Conservation (phyloP, 1,140 invertebrate species). For the Lordiphosa mommai region DNA sequence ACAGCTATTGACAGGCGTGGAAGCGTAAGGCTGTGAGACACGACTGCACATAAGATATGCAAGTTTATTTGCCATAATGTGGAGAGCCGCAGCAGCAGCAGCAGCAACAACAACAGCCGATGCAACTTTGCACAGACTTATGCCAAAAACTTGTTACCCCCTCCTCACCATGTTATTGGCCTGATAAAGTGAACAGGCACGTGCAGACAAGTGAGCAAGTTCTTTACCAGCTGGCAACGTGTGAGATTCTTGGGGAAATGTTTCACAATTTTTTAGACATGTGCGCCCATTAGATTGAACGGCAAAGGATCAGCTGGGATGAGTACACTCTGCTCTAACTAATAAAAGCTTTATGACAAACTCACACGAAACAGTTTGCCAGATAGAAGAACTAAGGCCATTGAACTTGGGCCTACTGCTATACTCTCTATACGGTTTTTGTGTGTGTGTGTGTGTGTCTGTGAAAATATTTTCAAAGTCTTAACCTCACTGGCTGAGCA, state of each 20-base stretch:
- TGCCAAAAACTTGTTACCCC: constrained; percentile 27
- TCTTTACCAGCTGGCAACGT: too few species aligned
- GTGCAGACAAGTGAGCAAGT: constrained; percentile 22
- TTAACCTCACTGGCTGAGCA: constrained; percentile 73
- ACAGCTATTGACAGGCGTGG: neutral
- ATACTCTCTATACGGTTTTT: constrained; percentile 3
- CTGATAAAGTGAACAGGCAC: constrained; percentile 60
- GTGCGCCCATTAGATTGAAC: constrained; percentile 72
- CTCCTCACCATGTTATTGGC: constrained; percentile 50
- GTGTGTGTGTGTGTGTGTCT: constrained; percentile 55
- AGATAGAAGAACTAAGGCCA: constrained; percentile 10
- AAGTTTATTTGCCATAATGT: constrained; percentile 61
- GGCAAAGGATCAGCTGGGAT: constrained; percentile 38
- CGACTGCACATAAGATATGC: constrained; percentile 31
- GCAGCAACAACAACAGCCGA: constrained; percentile 7
- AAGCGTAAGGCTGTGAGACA: constrained; percentile 6
- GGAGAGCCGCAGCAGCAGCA: constrained; percentile 10
- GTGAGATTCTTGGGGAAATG: constrained; percentile 58
- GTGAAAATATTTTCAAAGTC: constrained; percentile 76
- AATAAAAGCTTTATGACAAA: constrained; percentile 63
- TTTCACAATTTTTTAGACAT: constrained; percentile 65
- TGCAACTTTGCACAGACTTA: constrained; percentile 42
- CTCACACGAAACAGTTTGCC: constrained; percentile 15
- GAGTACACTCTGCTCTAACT: constrained; percentile 42
- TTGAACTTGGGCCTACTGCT: constrained; percentile 36